Conservation (phyloP, 2,113 vertebrate genomes). For the Percopsis transmontana region DNA sequence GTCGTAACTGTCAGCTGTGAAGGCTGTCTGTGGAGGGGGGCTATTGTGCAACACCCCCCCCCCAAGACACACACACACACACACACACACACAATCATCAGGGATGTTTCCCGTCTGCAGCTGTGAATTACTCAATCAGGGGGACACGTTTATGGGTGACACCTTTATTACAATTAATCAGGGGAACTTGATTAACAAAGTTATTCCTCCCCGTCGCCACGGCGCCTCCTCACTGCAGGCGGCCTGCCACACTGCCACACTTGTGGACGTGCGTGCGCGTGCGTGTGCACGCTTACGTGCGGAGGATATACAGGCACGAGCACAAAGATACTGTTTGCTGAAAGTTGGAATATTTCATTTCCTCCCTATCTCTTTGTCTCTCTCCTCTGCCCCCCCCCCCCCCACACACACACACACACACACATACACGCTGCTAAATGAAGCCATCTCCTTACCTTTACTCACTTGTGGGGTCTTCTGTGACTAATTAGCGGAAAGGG, state of each 20-base stretch:
- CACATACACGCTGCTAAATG: slow-evolving; percentile 61
- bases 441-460: slow-evolving; percentile 89
- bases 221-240: slow-evolving; percentile 64
- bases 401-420: slow-evolving; percentile 6
- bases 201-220: slow-evolving; percentile 78
- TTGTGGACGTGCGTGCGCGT: slow-evolving; percentile 28
- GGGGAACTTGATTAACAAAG: slow-evolving; percentile 88
- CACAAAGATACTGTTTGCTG: background rate
- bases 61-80: slow-evolving; percentile 54
- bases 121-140: slow-evolving; percentile 87
- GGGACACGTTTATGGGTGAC: slow-evolving; percentile 85
- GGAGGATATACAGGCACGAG: background rate
- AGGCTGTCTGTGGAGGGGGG: slow-evolving; percentile 84
- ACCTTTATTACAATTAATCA: slow-evolving; percentile 92
- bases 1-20: slow-evolving; percentile 90
- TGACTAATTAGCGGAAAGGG: slow-evolving; percentile 90
- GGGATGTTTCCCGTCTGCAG: slow-evolving; percentile 82
- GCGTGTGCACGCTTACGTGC: background rate
- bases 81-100: slow-evolving; percentile 69
- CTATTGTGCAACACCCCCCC: slow-evolving; percentile 78
- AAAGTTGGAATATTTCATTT: slow-evolving; percentile 18
- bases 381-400: slow-evolving; percentile 48
- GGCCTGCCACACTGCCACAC: slow-evolving; percentile 64
- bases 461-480: slow-evolving; percentile 86
- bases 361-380: slow-evolving; percentile 63